Conservation (phyloP, 2,888 invertebrate genomes). For the Pemphredon lugubris region DNA sequence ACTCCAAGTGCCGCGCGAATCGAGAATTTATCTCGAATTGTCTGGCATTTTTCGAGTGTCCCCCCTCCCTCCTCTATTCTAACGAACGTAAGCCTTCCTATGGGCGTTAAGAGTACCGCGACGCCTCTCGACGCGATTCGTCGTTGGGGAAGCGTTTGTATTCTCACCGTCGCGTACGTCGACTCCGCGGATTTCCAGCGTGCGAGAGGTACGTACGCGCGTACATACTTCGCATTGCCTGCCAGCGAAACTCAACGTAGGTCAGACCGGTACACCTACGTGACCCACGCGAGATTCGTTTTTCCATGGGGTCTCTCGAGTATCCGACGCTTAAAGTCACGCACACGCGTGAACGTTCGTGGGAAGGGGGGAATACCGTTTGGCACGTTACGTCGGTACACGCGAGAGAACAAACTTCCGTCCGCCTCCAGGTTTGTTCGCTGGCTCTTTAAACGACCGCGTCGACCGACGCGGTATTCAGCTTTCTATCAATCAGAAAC, state of each 20-base stretch:
- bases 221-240: background rate
- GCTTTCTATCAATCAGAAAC: slow-evolving; percentile 18
- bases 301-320: slow-evolving; percentile 2
- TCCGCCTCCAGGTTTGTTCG: no score
- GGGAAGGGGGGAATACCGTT: no score
- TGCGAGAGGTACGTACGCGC: no score
- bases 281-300: slow-evolving; percentile 33
- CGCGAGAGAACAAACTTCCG: no score
- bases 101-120: no score
- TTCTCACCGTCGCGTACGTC: background rate
- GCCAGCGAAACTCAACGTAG: slow-evolving; percentile 16
- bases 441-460: no score
- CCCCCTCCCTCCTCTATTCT: no score
- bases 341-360: slow-evolving; percentile 5
- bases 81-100: no score
- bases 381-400: background rate
- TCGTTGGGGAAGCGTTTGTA: no score
- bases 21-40: background rate
- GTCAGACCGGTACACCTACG: slow-evolving; percentile 23
- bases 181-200: slow-evolving; percentile 5
- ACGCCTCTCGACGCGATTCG: no score
- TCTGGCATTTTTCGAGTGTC: no score
- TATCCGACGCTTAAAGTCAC: slow-evolving; percentile 18
- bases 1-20: background rate
- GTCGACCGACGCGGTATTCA: slow-evolving; percentile 10